Base-by-base conservation (phyloP, 2,888 invertebrate genomes). In the Pycnomerus fuliginosus region DNA sequence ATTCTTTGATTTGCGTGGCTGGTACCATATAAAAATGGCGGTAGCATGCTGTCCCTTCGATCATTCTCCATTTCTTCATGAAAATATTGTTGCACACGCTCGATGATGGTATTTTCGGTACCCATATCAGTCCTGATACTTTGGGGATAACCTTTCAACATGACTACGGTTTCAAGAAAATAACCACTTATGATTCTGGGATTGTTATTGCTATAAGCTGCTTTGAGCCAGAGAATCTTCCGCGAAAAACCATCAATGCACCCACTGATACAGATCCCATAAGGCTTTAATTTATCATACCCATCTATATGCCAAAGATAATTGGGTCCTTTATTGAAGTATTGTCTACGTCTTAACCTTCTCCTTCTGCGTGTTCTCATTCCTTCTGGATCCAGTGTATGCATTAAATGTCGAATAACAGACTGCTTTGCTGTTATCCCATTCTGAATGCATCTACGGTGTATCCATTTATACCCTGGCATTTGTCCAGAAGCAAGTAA, bases 1-100 rank as follows among this genome's bases (percentile, higher is more conserved):
- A 42, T 35, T 14, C 35, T 35, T 22, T 42, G 35, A 25, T 38
- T 11, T 12, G n/a, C 4, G 36, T 36, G 12, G 8, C 36, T 36
- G 16, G 12, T 14, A 14, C 36, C 36, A 10, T 20, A 20, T 20
- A 20, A 7, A 20, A 20, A 20, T 7, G 20, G 20, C 8, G 20
- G 20, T 8, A 20, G 20, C 20, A 20, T 7, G 8, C 20, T 20
- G 8, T 20, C 8, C 8, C 8, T 8, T 7, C 8, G 5, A 20
- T 20, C 8, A 8, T 20, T 20, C 5, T 7, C 8, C 20, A 20
- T 20, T n/a, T n/a, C n/a, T 20, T 20, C 20, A 20, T 20, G 20
- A 8, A 20, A 20, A 20, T 20, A 20, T 20, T 7, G 5, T 20
- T 20, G 20, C 5, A 8, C 8, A 8, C 5, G 5, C 20, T 20